Conservation (phyloP, 2,113 vertebrate genomes). For the Campylomormyrus numenius region DNA sequence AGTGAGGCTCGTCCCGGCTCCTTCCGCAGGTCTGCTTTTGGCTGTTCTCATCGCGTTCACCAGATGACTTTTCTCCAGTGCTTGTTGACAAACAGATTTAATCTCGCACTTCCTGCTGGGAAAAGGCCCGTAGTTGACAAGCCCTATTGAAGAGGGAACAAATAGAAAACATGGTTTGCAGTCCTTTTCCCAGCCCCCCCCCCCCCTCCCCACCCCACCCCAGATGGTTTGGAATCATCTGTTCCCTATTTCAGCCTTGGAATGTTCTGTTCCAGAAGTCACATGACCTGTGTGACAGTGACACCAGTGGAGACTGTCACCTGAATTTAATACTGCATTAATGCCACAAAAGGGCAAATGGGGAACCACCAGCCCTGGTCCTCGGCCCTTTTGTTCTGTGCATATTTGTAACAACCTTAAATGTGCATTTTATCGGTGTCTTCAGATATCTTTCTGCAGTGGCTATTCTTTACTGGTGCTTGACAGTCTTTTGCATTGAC, state of each 20-base stretch:
- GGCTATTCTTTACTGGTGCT: constrained; percentile 27
- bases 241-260: constrained; percentile 5
- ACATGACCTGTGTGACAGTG: constrained; percentile 2
- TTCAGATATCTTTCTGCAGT: constrained; percentile 3
- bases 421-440: constrained; percentile 2
- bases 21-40: not conserved
- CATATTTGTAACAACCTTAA: not conserved
- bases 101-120: constrained; percentile 1
- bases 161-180: constrained; percentile 1
- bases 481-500: constrained; percentile 25
- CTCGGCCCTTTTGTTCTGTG: not conserved
- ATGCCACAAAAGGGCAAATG: not conserved
- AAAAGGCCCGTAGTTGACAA: not conserved
- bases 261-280: constrained; percentile 7
- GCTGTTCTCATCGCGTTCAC: not conserved
- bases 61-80: not conserved
- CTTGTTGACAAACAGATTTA: constrained; percentile 29
- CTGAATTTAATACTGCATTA: constrained; percentile 5
- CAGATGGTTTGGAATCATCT: constrained; percentile 13
- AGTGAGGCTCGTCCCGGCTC: not conserved
- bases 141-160: not conserved
- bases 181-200: not conserved
- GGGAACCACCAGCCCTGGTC: not conserved
- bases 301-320: constrained; percentile 5
- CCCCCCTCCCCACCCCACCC: not conserved